These are phyloP conservation scores for Anarrhichthys ocellatus DNA, from an alignment of 2,113 vertebrate species.

Conservation along the genomic window DNA sequence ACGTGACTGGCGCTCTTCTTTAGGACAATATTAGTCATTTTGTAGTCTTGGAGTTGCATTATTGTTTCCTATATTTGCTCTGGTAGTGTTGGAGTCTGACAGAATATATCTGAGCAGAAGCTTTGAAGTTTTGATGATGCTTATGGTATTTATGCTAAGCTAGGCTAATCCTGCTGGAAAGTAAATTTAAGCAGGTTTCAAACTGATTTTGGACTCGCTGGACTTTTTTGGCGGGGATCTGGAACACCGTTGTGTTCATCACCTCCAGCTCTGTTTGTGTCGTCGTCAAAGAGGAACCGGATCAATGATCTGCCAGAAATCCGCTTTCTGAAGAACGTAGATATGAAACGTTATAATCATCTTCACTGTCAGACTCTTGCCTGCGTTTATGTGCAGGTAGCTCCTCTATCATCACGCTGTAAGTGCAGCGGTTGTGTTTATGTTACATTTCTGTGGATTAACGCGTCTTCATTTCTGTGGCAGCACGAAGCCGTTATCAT, in stretches of 20 bases:
- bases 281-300: neutral
- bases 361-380: neutral
- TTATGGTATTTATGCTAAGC: neutral
- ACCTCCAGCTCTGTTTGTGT: neutral
- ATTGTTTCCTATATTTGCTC: neutral
- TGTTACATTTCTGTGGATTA: constrained; percentile 3
- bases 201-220: neutral
- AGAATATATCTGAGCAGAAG: neutral
- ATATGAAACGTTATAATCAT: neutral
- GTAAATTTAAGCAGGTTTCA: neutral
- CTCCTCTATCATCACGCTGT: neutral
- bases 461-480: neutral
- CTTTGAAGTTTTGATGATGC: neutral
- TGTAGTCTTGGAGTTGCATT: neutral
- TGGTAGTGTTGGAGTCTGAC: neutral
- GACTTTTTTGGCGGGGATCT: neutral
- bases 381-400: neutral
- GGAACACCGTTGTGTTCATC: neutral
- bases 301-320: constrained; percentile 5
- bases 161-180: neutral
- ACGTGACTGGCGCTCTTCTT: neutral
- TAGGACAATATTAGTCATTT: neutral
- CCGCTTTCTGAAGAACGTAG: neutral
- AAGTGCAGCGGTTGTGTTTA: neutral
- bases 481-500: neutral